A percentile compares a stretch with the other conserved stretches of the same genome.
Conservation (phyloP, 2,113 vertebrate species). For the Bettongia penicillata region DNA sequence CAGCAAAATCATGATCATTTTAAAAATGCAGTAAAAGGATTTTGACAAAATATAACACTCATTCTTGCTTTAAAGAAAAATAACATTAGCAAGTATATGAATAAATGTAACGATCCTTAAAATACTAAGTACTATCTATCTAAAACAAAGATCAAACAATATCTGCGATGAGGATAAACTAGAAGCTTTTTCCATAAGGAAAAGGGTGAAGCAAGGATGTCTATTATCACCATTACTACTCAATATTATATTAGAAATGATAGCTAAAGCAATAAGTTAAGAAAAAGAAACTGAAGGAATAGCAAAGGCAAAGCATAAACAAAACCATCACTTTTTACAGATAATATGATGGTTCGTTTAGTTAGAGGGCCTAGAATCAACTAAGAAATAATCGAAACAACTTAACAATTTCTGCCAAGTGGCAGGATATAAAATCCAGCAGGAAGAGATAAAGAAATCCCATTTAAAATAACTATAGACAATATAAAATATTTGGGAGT, state of each 20-base stretch:
- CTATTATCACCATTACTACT: neutral
- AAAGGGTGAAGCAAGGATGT: neutral
- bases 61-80: neutral
- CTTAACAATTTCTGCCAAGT: too few relatives aligned
- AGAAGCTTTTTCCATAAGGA: neutral
- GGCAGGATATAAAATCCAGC: too few relatives aligned
- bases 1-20: constrained; percentile 6
- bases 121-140: neutral
- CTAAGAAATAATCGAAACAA: too few relatives aligned
- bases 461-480: too few relatives aligned
- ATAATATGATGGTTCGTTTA: too few relatives aligned
- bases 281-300: constrained; percentile 8
- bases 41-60: neutral
- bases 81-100: neutral
- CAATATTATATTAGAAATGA: neutral
- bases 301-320: neutral
- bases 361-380: too few relatives aligned
- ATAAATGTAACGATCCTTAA: neutral
- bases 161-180: neutral
- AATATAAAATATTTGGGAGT: too few relatives aligned
- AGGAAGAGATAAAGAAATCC: too few relatives aligned
- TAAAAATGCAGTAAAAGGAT: neutral
- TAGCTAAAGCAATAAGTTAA: neutral
- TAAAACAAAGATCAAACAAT: neutral
- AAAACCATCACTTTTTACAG: too few relatives aligned